These are phyloP conservation scores for Mormyrus lacerda DNA, from an alignment of 2,113 vertebrate genomes.

Conservation along the genomic window DNA sequence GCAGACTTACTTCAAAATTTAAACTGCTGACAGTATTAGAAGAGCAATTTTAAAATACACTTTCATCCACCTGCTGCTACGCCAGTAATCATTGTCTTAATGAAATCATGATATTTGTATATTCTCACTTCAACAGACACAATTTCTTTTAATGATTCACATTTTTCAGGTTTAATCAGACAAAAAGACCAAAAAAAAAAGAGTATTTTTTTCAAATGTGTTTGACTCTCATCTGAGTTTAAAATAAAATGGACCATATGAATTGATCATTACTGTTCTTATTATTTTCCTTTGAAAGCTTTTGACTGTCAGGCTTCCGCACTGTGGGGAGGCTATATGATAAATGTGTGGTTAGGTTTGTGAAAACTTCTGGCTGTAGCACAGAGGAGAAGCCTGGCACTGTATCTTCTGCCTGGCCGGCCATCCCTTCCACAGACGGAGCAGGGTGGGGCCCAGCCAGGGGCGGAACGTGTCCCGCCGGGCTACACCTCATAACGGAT, in stretches of 20 bases:
- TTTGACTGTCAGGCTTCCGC: not conserved
- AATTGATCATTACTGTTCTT: not conserved
- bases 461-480: conserved; percentile 46
- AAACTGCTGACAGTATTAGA: too few species aligned
- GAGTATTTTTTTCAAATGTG: not conserved
- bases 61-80: not conserved
- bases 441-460: conserved; percentile 34
- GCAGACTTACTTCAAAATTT: conserved; percentile 41
- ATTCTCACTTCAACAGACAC: not conserved
- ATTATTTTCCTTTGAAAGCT: not conserved
- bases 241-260: not conserved
- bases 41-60: not conserved
- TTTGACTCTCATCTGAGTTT: not conserved
- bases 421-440: conserved; percentile 18
- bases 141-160: not conserved
- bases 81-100: not conserved
- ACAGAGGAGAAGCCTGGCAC: not conserved
- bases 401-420: not conserved
- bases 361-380: not conserved
- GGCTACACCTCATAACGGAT: conserved; percentile 38
- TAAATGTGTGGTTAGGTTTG: conserved; percentile 7
- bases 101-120: not conserved
- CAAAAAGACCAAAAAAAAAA: not conserved
- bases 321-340: not conserved
- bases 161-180: not conserved